Percentiles rank a stretch among this genome's conserved stretches.
Conservation (phyloP, 2,113 vertebrate genomes). For the Nanger granti region DNA sequence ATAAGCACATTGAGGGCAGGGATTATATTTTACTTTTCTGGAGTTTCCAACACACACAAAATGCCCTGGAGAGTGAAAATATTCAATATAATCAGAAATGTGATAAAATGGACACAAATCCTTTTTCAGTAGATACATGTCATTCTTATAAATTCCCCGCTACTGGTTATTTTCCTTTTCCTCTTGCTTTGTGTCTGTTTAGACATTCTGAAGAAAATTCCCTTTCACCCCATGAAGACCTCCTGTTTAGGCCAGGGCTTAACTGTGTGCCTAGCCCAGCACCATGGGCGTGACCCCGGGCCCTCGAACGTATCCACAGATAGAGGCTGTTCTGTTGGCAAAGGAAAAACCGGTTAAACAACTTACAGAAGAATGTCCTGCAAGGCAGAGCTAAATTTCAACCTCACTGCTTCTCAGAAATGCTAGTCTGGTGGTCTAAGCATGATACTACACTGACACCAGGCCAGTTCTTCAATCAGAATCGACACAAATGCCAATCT, state of each 20-base stretch:
- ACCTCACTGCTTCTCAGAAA: not conserved
- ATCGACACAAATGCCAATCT: not conserved
- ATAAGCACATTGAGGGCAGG: not conserved
- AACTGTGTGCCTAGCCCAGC: not conserved
- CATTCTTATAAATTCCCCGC: not conserved
- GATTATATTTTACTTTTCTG: not conserved
- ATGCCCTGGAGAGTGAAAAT: not conserved
- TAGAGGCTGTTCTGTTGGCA: not conserved
- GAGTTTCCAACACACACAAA: not conserved
- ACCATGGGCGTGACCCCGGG: no score
- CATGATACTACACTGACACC: not conserved
- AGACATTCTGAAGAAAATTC: not conserved
- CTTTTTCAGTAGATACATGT: not conserved
- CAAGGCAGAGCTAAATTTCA: not conserved
- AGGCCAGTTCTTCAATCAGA: not conserved
- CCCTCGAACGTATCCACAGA: fast-evolving
- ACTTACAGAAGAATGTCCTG: not conserved
- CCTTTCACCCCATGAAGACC: not conserved
- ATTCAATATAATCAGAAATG: not conserved
- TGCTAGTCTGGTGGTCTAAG: not conserved
- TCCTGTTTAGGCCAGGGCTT: not conserved
- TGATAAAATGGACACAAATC: not conserved
- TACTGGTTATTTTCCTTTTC: not conserved
- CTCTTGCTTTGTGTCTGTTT: not conserved
- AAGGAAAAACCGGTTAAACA: not conserved